Conservation (phyloP, 2,797 vertebrate species). For the Ptychobarbus kaznakovi region DNA sequence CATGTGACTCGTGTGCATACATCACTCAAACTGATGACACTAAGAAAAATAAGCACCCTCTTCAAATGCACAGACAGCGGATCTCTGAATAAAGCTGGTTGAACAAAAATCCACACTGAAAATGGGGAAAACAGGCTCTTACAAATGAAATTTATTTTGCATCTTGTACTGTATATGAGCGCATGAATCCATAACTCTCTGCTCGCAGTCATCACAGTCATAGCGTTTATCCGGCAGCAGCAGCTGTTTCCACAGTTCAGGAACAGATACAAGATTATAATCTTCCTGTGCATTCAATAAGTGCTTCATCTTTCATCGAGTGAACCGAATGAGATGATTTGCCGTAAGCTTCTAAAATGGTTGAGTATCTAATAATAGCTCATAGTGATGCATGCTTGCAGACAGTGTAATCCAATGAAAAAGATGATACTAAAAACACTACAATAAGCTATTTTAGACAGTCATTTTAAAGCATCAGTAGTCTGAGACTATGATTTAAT, state of each 20-base stretch:
- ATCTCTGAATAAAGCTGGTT: neutral
- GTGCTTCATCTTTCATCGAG: neutral
- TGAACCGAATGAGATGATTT: conserved; percentile 26
- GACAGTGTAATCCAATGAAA: conserved; percentile 14
- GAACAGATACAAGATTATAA: neutral
- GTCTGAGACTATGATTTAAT: conserved; percentile 13
- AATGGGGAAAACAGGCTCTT: neutral
- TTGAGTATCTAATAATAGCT: neutral
- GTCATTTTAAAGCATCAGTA: neutral
- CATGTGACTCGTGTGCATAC: conserved; percentile 40
- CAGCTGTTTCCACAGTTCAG: conserved; percentile 6
- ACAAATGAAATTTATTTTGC: neutral
- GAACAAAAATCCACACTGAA: neutral
- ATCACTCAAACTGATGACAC: conserved; percentile 32
- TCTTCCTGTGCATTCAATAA: conserved; percentile 6
- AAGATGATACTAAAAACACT: neutral
- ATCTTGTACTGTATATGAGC: conserved; percentile 1
- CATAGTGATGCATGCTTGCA: conserved; percentile 31
- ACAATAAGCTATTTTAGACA: neutral
- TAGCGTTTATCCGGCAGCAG: neutral
- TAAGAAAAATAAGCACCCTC: neutral
- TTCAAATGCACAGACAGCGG: conserved; percentile 6
- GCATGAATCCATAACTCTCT: conserved; percentile 5
- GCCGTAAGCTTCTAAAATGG: conserved; percentile 33
- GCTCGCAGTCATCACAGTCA: conserved; percentile 4